Conservation (phyloP, 1,140 invertebrate species). For the Drepana arcuata region DNA sequence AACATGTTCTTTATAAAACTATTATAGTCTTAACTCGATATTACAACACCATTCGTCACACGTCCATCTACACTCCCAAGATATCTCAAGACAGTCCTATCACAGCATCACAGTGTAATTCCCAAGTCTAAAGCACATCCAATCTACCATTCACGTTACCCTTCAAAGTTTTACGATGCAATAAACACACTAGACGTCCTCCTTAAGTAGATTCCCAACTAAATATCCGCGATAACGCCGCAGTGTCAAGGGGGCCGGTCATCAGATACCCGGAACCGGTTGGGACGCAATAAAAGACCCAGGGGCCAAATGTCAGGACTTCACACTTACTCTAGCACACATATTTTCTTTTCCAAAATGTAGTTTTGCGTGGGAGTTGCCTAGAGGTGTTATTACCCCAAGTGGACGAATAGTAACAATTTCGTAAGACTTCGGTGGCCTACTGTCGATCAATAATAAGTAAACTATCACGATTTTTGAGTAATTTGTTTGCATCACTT, state of each 20-base stretch:
- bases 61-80: too few species aligned
- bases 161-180: too few species aligned
- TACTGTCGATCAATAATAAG: neutral
- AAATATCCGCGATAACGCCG: conserved; percentile 22
- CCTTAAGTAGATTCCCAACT: conserved; percentile 13
- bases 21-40: too few species aligned
- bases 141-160: too few species aligned
- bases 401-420: too few species aligned
- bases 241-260: conserved; percentile 27
- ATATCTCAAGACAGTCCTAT: too few species aligned
- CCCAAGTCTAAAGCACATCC: too few species aligned
- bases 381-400: conserved; percentile 10
- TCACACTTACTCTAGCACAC: conserved; percentile 28
- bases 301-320: conserved; percentile 29
- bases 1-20: too few species aligned
- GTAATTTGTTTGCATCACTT: neutral
- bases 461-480: neutral
- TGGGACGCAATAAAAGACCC: conserved; percentile 20
- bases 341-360: conserved; percentile 20
- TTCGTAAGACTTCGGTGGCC: too few species aligned
- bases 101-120: too few species aligned
- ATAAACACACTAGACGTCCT: too few species aligned
- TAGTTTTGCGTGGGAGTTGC: conserved; percentile 7
- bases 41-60: too few species aligned
- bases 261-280: conserved; percentile 39